phyloP scores from a whole-genome alignment of 2,888 invertebrate genomes.

The Rhogogaster chlorosoma region DNA sequence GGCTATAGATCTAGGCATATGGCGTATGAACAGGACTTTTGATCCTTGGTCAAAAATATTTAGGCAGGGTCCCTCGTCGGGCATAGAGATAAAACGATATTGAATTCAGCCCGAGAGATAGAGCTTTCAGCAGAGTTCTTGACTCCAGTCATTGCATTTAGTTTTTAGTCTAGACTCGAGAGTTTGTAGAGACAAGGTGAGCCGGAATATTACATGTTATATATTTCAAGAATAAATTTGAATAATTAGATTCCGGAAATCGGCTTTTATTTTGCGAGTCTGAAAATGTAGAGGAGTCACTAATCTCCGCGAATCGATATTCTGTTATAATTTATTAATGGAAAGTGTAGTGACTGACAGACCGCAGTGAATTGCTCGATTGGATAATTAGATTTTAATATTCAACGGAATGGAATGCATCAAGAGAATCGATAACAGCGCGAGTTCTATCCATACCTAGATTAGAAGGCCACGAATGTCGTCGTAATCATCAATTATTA shows the following conservation, averaged over 20 bases:
- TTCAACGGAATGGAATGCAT: neutral
- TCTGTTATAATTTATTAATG: neutral
- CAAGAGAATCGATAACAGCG: constrained; percentile 15
- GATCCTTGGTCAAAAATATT: neutral
- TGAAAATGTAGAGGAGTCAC: neutral
- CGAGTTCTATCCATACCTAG: neutral
- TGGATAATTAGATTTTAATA: constrained; percentile 22
- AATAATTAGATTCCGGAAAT: neutral
- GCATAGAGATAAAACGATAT: neutral
- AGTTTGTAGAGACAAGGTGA: neutral
- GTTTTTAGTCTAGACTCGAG: neutral
- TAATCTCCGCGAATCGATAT: neutral
- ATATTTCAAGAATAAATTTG: neutral
- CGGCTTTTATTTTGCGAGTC: neutral
- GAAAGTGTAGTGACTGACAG: neutral
- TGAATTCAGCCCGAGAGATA: neutral
- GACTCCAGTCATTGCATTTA: neutral
- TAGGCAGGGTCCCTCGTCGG: neutral
- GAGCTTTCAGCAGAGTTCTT: neutral
- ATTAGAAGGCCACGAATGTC: neutral
- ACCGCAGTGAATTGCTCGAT: neutral
- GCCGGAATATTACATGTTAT: neutral
- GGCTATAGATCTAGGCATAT: neutral
- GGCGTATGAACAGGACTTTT: neutral
- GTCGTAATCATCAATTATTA: neutral